Evolutionary conservation across 1,140 invertebrate species (phyloP).

Genomic region (Aphis gossypii): DNA sequence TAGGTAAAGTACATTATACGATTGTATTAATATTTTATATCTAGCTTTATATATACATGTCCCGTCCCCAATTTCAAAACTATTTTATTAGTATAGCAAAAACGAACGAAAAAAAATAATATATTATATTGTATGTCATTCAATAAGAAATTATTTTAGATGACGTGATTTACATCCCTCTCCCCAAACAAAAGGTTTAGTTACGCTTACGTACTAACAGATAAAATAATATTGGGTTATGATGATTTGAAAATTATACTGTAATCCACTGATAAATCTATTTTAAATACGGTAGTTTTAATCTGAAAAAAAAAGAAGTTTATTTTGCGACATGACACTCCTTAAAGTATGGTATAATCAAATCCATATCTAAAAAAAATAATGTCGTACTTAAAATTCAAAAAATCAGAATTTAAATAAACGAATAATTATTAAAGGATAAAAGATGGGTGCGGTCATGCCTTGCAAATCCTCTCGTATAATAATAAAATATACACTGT

Average conservation of each 20-base stretch:
- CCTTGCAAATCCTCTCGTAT: not conserved
- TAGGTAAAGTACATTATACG: no score
- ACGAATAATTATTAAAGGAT: not conserved
- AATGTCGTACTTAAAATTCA: not conserved
- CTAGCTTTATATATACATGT: not conserved
- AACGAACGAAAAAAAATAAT: not conserved
- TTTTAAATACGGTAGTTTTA: not conserved
- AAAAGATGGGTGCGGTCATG: not conserved
- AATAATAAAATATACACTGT: not conserved
- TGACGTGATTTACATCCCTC: not conserved
- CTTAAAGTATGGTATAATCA: not conserved
- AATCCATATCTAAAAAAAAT: not conserved
- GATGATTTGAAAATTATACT: not conserved
- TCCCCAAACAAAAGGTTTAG: not conserved
- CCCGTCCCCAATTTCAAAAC: not conserved
- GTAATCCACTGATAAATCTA: no score
- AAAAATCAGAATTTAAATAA: not conserved
- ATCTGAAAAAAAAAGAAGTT: slow-evolving; percentile 1
- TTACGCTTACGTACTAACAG: not conserved
- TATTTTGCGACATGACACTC: not conserved
- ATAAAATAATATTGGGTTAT: not conserved
- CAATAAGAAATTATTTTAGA: not conserved
- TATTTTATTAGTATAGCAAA: not conserved
- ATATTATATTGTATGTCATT: not conserved
- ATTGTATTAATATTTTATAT: not conserved